These are phyloP conservation scores for Gobio gobio DNA, from an alignment of 2,113 vertebrate species.

Conservation along the genomic window DNA sequence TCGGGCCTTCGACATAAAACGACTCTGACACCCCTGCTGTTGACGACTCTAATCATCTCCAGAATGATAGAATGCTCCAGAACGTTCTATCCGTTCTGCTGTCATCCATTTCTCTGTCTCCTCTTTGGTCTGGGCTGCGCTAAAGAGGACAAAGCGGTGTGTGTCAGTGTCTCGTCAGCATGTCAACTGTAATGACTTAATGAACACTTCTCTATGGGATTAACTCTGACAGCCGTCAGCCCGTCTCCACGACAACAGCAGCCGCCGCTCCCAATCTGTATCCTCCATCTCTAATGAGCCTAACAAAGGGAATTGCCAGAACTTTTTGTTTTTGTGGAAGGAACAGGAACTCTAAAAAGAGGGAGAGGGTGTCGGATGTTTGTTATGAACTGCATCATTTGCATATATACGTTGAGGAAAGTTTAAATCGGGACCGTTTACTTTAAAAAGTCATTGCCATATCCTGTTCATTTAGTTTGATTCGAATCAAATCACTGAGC, in stretches of 20 bases:
- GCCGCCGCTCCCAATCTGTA: slow-evolving; percentile 58
- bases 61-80: too few relatives aligned
- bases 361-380: slow-evolving; percentile 18
- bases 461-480: neutral
- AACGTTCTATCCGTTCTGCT: neutral
- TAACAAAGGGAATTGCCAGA: slow-evolving; percentile 66
- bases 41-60: neutral
- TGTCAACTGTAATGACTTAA: slow-evolving; percentile 84
- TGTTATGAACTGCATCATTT: slow-evolving; percentile 22
- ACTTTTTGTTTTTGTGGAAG: slow-evolving; percentile 49
- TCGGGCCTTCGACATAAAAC: neutral
- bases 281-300: slow-evolving; percentile 64
- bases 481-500: neutral
- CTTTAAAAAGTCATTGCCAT: neutral
- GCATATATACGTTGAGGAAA: neutral
- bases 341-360: slow-evolving; percentile 47
- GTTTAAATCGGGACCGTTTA: neutral
- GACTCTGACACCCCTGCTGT: neutral
- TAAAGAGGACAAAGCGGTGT: slow-evolving; percentile 50
- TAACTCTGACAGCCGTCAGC: slow-evolving; percentile 80
- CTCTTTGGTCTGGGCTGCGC: slow-evolving; percentile 21
- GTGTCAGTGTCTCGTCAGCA: slow-evolving; percentile 69
- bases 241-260: slow-evolving; percentile 69
- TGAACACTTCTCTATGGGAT: slow-evolving; percentile 82
- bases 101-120: slow-evolving; percentile 32